These are phyloP conservation scores for Ctenodactylus gundi DNA, from an alignment of 2,113 vertebrate species.

Conservation along the genomic window DNA sequence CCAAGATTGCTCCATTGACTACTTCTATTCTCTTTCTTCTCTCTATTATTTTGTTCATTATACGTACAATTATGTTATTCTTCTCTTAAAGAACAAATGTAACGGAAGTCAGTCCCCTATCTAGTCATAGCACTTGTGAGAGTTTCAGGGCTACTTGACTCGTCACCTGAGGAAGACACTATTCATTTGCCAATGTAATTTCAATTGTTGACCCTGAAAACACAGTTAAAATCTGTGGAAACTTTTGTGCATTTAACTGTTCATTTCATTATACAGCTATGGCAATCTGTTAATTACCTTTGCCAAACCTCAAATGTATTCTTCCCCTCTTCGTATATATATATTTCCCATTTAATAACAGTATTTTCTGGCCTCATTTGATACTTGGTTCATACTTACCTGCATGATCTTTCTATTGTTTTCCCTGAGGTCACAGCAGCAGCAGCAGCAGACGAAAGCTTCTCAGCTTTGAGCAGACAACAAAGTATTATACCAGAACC, in stretches of 20 bases:
- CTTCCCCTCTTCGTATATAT: neutral
- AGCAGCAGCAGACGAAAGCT: neutral
- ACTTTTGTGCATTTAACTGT: neutral
- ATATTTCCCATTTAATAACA: neutral
- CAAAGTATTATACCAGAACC: neutral
- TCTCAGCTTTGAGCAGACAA: neutral
- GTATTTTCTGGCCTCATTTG: neutral
- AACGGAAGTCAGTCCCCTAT: neutral
- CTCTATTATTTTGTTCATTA: neutral
- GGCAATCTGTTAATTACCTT: neutral
- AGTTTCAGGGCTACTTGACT: neutral
- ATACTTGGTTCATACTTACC: neutral
- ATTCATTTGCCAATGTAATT: neutral
- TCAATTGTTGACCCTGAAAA: neutral
- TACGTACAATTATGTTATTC: neutral
- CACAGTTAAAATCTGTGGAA: neutral
- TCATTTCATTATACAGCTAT: neutral
- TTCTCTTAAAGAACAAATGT: neutral
- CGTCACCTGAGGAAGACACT: neutral
- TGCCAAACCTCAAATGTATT: neutral
- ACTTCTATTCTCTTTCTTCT: neutral
- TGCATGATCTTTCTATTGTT: neutral
- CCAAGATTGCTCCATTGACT: neutral
- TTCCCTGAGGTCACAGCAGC: neutral
- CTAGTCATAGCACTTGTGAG: neutral